Conservation (phyloP, 2,888 invertebrate species). For the Oligia strigilis region DNA sequence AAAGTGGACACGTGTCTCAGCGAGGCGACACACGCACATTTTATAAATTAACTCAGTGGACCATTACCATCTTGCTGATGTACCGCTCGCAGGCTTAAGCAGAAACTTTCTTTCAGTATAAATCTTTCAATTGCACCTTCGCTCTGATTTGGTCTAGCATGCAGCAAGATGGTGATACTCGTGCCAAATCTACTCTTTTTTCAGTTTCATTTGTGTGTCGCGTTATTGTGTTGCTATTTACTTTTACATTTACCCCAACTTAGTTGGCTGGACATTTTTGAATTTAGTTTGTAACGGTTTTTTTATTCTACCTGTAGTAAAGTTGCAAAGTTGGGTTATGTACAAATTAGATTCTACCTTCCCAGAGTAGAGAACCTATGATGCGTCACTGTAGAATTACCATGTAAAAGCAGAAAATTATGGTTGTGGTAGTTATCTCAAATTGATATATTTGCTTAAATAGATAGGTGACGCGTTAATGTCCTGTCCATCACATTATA, state of each 20-base stretch:
- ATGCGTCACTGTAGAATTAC: slow-evolving; percentile 84
- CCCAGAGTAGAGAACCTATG: slow-evolving; percentile 75
- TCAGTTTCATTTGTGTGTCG: slow-evolving; percentile 78
- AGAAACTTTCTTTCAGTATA: slow-evolving; percentile 60
- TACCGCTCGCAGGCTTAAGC: slow-evolving; percentile 68
- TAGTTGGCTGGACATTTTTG: slow-evolving; percentile 86
- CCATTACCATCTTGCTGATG: slow-evolving; percentile 81
- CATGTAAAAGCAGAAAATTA: slow-evolving; percentile 86
- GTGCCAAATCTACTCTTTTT: slow-evolving; percentile 79
- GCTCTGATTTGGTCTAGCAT: slow-evolving; percentile 66
- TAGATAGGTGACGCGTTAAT: slow-evolving; percentile 81
- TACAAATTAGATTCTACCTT: slow-evolving; percentile 75
- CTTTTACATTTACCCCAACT: slow-evolving; percentile 86
- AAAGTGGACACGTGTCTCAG: slow-evolving; percentile 82
- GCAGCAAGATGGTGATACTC: slow-evolving; percentile 82
- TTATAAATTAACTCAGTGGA: slow-evolving; percentile 71
- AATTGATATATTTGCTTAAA: slow-evolving; percentile 86
- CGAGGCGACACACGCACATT: slow-evolving; percentile 66
- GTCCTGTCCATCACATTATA: slow-evolving; percentile 71
- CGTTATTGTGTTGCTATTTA: slow-evolving; percentile 78
- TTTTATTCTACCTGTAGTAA: slow-evolving; percentile 71
- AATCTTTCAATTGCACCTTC: slow-evolving; percentile 67
- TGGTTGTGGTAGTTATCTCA: slow-evolving; percentile 90
- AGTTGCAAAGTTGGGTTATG: slow-evolving; percentile 73
- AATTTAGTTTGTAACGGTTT: slow-evolving; percentile 73